These are phyloP conservation scores for Teleiodes luculella DNA, from an alignment of 2,888 invertebrate genomes.

Conservation along the genomic window DNA sequence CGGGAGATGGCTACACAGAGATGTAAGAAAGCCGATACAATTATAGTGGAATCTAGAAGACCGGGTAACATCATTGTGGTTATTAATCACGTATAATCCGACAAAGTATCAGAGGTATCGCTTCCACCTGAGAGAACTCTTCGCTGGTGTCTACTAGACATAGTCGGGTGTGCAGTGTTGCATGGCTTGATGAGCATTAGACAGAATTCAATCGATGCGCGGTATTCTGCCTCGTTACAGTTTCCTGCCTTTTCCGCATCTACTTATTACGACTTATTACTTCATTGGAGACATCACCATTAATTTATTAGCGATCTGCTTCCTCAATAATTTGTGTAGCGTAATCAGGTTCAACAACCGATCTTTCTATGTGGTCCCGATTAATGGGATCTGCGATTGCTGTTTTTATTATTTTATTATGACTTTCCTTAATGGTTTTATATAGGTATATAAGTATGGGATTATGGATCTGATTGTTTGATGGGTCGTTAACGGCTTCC, in stretches of 20 bases:
- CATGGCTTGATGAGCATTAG: constrained; percentile 31
- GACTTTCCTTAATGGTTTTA: constrained; percentile 4
- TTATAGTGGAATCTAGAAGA: constrained; percentile 62
- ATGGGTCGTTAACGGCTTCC: constrained; percentile 17
- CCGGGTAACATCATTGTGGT: constrained; percentile 55
- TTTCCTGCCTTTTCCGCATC: constrained; percentile 37
- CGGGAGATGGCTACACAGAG: constrained; percentile 26
- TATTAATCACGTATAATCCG: constrained; percentile 53
- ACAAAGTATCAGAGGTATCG: constrained; percentile 37
- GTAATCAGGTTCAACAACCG: constrained; percentile 1
- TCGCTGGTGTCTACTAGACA: constrained; percentile 22
- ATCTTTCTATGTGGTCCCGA: constrained; percentile 2
- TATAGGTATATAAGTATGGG: not conserved
- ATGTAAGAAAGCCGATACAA: constrained; percentile 58
- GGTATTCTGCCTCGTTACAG: constrained; percentile 37
- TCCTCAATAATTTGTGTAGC: constrained; percentile 6
- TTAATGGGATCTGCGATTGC: not conserved
- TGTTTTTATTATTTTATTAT: constrained; percentile 11
- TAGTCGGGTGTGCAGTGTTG: constrained; percentile 28
- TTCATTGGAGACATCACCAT: constrained; percentile 5
- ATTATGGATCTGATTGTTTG: constrained; percentile 16
- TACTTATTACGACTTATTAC: constrained; percentile 29
- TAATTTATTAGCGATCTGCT: constrained; percentile 13
- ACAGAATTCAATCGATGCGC: constrained; percentile 29
- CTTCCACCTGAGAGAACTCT: constrained; percentile 17